Conservation (phyloP, 2,113 vertebrate species). For the Eurypyga helias region DNA sequence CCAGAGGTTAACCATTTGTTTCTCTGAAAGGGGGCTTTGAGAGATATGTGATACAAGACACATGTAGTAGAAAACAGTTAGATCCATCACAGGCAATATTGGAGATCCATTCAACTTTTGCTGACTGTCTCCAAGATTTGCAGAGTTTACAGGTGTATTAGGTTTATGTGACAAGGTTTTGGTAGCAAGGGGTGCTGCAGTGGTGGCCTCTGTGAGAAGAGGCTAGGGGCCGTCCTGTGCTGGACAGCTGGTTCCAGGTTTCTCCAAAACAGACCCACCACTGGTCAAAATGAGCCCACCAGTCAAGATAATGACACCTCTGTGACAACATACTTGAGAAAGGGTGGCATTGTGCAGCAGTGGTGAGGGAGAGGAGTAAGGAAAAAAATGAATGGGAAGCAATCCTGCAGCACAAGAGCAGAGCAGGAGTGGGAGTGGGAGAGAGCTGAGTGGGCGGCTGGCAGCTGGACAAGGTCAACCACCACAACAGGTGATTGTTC, state of each 20-base stretch:
- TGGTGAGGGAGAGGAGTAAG: background rate
- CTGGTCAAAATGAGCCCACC: background rate
- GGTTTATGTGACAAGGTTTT: background rate
- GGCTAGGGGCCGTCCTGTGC: accelerated
- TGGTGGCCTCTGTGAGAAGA: background rate
- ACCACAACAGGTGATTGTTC: background rate
- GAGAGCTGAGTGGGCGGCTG: background rate
- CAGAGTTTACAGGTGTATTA: background rate
- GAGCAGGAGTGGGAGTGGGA: background rate
- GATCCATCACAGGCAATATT: accelerated
- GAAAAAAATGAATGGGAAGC: background rate
- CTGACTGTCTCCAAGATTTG: background rate
- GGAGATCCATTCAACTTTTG: background rate
- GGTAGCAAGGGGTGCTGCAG: background rate
- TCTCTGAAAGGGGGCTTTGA: background rate
- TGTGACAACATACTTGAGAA: background rate
- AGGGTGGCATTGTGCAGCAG: background rate
- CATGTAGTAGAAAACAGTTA: background rate
- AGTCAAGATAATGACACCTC: background rate
- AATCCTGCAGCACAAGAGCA: background rate
- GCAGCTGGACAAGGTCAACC: background rate
- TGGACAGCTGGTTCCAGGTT: background rate
- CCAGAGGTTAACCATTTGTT: background rate
- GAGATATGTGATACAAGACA: background rate
- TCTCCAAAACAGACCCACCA: background rate